Conservation (phyloP, 2,888 invertebrate species). For the Pogonocherus hispidulus region DNA sequence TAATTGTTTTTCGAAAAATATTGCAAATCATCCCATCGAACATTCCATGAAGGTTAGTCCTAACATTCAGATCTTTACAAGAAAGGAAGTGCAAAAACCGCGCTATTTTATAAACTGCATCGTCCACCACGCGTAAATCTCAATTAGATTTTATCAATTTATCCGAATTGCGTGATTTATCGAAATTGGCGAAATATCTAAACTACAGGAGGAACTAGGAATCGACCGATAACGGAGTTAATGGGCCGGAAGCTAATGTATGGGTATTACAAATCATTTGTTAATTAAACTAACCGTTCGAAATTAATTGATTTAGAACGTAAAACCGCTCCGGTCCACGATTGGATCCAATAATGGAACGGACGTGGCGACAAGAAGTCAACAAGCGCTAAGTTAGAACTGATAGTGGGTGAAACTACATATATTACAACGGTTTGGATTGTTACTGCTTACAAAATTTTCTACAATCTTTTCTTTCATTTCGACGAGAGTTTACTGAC, state of each 20-base stretch:
- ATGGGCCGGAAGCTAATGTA: constrained; percentile 52
- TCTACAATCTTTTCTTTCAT: too few species aligned
- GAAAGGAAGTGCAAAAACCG: too few species aligned
- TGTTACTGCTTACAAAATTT: too few species aligned
- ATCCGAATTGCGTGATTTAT: constrained; percentile 33
- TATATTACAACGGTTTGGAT: too few species aligned
- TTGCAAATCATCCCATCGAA: too few species aligned
- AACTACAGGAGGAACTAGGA: constrained; percentile 44
- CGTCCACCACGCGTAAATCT: constrained; percentile 25
- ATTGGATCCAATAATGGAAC: constrained; percentile 20
- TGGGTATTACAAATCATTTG: constrained; percentile 53
- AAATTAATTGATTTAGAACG: constrained; percentile 47
- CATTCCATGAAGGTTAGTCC: too few species aligned
- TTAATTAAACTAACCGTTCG: constrained; percentile 51
- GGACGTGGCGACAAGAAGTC: constrained; percentile 8
- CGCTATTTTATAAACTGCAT: neutral
- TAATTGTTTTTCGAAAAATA: too few species aligned
- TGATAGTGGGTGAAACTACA: neutral
- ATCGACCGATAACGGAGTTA: constrained; percentile 48
- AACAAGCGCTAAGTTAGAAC: neutral
- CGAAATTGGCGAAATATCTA: constrained; percentile 37
- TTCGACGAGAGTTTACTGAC: too few species aligned
- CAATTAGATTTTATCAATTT: constrained; percentile 34
- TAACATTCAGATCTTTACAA: too few species aligned
- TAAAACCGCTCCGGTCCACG: constrained; percentile 31